Conservation (phyloP, 2,113 vertebrate species). For the Nycticebus coucang region DNA sequence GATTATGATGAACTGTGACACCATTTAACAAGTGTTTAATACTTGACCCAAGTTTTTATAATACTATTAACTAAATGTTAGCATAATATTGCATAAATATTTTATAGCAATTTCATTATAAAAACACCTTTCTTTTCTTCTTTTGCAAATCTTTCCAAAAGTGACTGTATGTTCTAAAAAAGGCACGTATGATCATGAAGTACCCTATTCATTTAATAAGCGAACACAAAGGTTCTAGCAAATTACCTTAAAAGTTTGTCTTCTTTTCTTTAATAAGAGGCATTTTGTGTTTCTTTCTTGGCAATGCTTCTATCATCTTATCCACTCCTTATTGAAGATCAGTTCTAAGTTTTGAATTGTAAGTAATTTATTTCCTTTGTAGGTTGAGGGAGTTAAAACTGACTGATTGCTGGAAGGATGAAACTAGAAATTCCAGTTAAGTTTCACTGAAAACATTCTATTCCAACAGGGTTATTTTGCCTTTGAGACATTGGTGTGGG, state of each 20-base stretch:
- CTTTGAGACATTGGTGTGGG: neutral
- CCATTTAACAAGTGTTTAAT: neutral
- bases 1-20: neutral
- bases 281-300: constrained; percentile 22
- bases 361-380: neutral
- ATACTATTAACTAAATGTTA: neutral
- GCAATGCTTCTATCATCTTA: neutral
- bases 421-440: constrained; percentile 48
- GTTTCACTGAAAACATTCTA: constrained; percentile 6
- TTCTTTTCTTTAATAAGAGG: neutral
- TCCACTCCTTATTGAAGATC: neutral
- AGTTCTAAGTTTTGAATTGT: constrained; percentile 4
- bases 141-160: constrained; percentile 26
- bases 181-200: neutral
- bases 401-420: neutral
- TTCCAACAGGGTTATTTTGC: constrained; percentile 4
- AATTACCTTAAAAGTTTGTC: neutral
- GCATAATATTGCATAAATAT: neutral
- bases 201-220: neutral
- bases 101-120: neutral
- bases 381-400: neutral
- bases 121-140: neutral
- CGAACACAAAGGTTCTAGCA: neutral
- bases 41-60: neutral
- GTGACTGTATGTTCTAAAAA: neutral